A percentile compares a stretch with the other conserved stretches of the same genome.
Conservation (phyloP, 2,797 vertebrate species). For the Onychomys torridus region DNA sequence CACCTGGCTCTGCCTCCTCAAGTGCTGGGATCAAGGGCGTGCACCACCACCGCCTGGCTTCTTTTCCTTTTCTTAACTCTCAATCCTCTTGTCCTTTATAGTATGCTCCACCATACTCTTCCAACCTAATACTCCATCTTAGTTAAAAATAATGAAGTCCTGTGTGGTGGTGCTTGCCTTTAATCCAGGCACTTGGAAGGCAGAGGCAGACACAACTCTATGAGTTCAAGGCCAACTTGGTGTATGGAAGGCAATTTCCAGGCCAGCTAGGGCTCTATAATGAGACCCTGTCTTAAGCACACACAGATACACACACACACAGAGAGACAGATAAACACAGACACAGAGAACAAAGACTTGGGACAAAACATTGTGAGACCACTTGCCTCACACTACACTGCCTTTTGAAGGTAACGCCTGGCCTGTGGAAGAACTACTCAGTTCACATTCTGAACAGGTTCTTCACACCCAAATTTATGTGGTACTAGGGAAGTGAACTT, state of each 20-base stretch:
- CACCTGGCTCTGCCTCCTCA: no score
- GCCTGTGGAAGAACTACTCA: not conserved
- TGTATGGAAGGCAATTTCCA: not conserved
- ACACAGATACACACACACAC: not conserved
- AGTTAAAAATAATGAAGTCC: not conserved
- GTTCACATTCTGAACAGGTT: not conserved
- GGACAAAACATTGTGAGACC: not conserved
- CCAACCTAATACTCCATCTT: not conserved
- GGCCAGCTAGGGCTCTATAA: not conserved
- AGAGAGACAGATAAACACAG: not conserved
- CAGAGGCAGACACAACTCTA: not conserved
- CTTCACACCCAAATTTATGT: not conserved
- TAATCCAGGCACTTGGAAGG: not conserved
- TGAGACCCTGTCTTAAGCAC: not conserved
- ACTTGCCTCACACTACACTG: not conserved
- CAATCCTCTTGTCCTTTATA: not conserved
- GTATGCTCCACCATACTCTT: not conserved
- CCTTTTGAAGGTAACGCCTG: not conserved
- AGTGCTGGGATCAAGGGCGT: no score
- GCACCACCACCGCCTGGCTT: no score
- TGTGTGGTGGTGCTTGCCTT: not conserved
- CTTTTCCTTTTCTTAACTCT: not conserved
- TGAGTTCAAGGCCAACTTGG: not conserved
- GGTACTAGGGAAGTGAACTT: not conserved
- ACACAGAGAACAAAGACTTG: not conserved